phyloP scores from a whole-genome alignment of 1,140 invertebrate genomes.

The Scylla paramamosain region DNA sequence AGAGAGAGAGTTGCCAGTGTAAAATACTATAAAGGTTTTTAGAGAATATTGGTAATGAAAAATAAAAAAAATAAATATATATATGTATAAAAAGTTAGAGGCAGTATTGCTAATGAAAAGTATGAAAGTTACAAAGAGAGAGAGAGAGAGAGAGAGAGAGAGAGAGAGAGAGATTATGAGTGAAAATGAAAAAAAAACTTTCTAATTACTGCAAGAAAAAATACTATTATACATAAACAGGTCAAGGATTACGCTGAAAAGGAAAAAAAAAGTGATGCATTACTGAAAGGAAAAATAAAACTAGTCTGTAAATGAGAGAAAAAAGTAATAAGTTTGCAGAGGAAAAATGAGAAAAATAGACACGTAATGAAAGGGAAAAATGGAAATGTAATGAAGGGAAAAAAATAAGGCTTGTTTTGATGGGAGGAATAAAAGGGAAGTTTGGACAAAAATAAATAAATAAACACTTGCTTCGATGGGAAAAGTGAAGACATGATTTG shows the following conservation, averaged over 20 bases:
- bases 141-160: background rate
- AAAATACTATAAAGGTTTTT: background rate
- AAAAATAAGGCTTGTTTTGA: background rate
- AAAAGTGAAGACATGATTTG: background rate
- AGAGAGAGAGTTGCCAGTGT: background rate
- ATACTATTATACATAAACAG: no score
- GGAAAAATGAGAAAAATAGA: background rate
- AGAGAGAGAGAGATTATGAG: background rate
- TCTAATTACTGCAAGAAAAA: no score
- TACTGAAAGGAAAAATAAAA: no score
- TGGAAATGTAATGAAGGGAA: background rate
- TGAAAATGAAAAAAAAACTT: background rate
- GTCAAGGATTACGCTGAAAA: no score
- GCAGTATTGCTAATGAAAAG: background rate
- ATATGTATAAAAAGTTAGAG: background rate
- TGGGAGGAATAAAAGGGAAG: background rate
- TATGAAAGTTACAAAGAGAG: background rate
- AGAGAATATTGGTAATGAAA: background rate
- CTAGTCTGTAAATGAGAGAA: background rate
- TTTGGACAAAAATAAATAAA: background rate
- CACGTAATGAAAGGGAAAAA: background rate
- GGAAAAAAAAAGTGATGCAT: no score
- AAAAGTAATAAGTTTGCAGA: background rate
- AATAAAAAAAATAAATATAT: conserved; percentile 13
- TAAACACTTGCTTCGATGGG: background rate